These are phyloP conservation scores for Enteromius paludinosus DNA, from an alignment of 2,797 vertebrate species.

Conservation along the genomic window DNA sequence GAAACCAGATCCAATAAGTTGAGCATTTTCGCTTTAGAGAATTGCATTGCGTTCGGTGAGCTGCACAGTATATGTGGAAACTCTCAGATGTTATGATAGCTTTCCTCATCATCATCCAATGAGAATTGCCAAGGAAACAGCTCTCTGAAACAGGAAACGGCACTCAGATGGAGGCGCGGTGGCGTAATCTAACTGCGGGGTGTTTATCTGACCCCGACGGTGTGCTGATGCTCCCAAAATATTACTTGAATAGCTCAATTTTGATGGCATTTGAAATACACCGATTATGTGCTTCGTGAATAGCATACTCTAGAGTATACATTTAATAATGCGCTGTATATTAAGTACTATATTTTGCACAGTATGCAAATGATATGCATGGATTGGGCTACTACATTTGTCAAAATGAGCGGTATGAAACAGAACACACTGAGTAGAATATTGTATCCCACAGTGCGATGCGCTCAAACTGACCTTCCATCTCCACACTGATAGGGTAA, in stretches of 20 bases:
- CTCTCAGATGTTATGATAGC: constrained; percentile 40
- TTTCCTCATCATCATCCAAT: constrained; percentile 22
- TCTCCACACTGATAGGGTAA: background rate
- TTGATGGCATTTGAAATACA: background rate
- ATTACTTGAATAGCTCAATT: background rate
- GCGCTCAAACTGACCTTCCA: background rate
- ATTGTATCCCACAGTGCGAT: background rate
- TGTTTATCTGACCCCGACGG: constrained; percentile 30
- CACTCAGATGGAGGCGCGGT: constrained; percentile 2
- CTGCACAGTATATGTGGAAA: constrained; percentile 24
- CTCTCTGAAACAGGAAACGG: constrained; percentile 1
- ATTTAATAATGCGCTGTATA: background rate
- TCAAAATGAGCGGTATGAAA: background rate
- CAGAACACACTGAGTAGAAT: background rate
- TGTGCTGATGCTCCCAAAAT: constrained; percentile 34
- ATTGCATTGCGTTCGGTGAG: constrained; percentile 6
- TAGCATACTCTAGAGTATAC: background rate
- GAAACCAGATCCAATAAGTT: constrained; percentile 24
- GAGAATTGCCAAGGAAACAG: constrained; percentile 34
- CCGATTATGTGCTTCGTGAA: background rate
- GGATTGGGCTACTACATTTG: background rate
- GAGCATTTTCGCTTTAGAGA: background rate
- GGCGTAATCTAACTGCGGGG: constrained; percentile 1
- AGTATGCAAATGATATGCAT: background rate
- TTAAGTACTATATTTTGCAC: background rate